Evolutionary conservation across 1,140 invertebrate genomes (phyloP), one percentile per base, ranked within the genome.

Genomic region (Dryas iulia): DNA sequence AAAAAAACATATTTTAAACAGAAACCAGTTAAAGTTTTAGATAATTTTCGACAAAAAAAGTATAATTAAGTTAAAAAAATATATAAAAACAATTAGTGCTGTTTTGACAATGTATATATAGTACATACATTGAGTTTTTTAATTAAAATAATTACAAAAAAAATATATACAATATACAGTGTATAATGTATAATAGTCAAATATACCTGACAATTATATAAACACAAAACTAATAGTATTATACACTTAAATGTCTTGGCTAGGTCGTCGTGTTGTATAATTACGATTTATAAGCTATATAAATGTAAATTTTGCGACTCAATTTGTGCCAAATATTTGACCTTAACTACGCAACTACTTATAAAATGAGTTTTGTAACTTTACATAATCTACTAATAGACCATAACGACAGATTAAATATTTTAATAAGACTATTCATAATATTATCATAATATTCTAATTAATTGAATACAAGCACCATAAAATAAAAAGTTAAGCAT

Each of bases 241-340:
- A 58, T 58, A 63, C 30, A 33, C 26, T 61, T 14, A 26, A 8
- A 33, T 56, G 23, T 25, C 23, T 61, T 26, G 24, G 14, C n/a
- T 26, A 52, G 39, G n/a, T 14, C 35, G 14, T 21, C 3, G 35
- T 59, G 25, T 53, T 35, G 57, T 47, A 66, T 53, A 66, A 59
- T 59, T 53, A 59, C 23, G 28, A 53, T 24, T 66, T 33, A 30
- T 21, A 59, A 53, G 26, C 57, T 25, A 66, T 59, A 54, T 54
- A 53, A 59, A 66, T 66, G 57, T 58, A 66, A 61, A 67, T 67
- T 61, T 18, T 59, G 52, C 65, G 58, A 31, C 47, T 67, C 14
- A 31, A 67, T 53, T 57, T 67, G 59, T 67, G 58, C 59, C 59
- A 69, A 69, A 69, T 69, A 57, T 69, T 58, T 69, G 66, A 69